Conservation (phyloP, 2,888 invertebrate genomes). For the Noctua janthina region DNA sequence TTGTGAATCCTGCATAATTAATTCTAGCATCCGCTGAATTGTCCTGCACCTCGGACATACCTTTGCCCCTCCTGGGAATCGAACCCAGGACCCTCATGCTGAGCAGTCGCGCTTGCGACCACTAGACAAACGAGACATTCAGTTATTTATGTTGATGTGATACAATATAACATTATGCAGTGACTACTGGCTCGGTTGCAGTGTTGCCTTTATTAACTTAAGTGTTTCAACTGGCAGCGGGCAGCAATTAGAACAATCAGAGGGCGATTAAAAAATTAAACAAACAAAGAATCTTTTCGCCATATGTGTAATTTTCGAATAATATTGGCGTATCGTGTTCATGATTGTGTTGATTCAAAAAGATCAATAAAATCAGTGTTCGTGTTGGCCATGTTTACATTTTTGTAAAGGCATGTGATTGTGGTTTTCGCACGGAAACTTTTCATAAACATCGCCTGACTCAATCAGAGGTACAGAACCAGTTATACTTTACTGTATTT, state of each 20-base stretch:
- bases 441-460: constrained; percentile 39
- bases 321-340: constrained; percentile 9
- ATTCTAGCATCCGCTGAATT: constrained; percentile 6
- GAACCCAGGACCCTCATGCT: too few relatives aligned
- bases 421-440: constrained; percentile 33
- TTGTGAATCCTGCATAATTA: constrained; percentile 5
- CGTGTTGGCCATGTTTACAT: constrained; percentile 28
- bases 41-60: not conserved
- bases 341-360: constrained; percentile 4
- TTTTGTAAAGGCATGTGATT: constrained; percentile 27
- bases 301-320: not conserved
- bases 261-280: constrained; percentile 10
- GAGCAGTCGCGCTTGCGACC: too few relatives aligned
- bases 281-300: not conserved
- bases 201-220: constrained; percentile 3
- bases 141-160: not conserved
- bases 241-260: not conserved
- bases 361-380: not conserved
- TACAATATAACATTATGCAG: not conserved
- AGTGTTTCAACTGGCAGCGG: too few relatives aligned
- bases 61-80: too few relatives aligned
- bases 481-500: not conserved
- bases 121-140: too few relatives aligned
- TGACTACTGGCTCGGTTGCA: constrained; percentile 3
- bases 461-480: constrained; percentile 8